These are phyloP conservation scores for Parasteatoda tepidariorum DNA, from an alignment of 1,140 invertebrate species.

Conservation along the genomic window DNA sequence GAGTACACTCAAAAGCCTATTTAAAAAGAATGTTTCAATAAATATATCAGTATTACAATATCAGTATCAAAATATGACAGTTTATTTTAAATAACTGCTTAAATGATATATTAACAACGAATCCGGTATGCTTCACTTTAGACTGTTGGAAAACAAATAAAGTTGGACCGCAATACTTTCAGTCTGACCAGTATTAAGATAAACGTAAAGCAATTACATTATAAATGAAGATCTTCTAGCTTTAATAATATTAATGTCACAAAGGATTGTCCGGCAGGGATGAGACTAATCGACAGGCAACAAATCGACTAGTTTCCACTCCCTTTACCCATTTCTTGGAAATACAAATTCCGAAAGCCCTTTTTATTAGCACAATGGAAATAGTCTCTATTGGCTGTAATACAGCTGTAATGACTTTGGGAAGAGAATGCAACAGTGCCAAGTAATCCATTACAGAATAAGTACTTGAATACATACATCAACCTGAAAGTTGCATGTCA, in stretches of 20 bases:
- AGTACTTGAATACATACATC: slow-evolving; percentile 20
- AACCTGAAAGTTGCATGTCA: slow-evolving; percentile 15
- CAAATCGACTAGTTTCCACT: not conserved
- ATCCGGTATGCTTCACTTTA: too few relatives aligned
- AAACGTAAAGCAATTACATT: not conserved
- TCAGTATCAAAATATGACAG: too few relatives aligned
- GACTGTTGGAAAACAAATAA: too few relatives aligned
- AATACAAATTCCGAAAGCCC: not conserved
- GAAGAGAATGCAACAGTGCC: not conserved
- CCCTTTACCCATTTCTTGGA: not conserved
- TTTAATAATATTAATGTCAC: not conserved
- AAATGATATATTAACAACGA: too few relatives aligned
- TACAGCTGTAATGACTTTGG: not conserved
- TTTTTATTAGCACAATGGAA: not conserved
- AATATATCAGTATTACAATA: too few relatives aligned
- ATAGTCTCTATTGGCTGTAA: not conserved
- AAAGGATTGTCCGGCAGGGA: not conserved
- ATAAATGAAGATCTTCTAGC: not conserved
- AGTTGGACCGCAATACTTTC: too few relatives aligned
- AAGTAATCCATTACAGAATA: slow-evolving; percentile 44
- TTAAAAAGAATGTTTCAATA: too few relatives aligned
- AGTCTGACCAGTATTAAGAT: too few relatives aligned
- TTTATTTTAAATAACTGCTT: too few relatives aligned
- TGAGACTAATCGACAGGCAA: not conserved
- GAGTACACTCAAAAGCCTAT: too few relatives aligned